Evolutionary conservation across 2,113 vertebrate species (phyloP), one percentile per base, ranked within the genome.

Genomic region (Pachycephala philippinensis): DNA sequence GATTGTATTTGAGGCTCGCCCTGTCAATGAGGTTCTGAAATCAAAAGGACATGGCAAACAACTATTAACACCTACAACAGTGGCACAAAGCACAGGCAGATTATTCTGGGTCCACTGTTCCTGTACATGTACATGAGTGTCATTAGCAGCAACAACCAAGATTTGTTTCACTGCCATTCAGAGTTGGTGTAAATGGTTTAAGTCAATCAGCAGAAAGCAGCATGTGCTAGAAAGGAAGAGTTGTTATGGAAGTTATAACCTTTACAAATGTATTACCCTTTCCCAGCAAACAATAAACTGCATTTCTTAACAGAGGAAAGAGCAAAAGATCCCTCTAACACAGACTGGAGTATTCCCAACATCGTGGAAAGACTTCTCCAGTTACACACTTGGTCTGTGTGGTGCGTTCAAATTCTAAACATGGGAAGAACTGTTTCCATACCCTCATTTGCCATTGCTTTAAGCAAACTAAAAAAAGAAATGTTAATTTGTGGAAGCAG

Each of bases 1-100:
- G 98, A 76, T 98, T 98, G 82, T 53, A 97, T 85, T 92, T 98
- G 84, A 98, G 93, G 78, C 57, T 89, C 50, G 96, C 42, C 69
- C 91, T 97, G 72, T 98, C 96, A 95, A 97, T 23, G 39, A 90
- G 54, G 76, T 92, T 97, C 98, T 98, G 97, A 93, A 98, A 98
- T 92, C 39, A 95, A 83, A 97, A 93, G 82, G 72, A 94, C 49
- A 77, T 15, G 52, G 64, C 49, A 95, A 93, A 91, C 47, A 94
- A 78, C 57, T 37, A 47, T 95, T 87, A 92, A 65, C 23, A 88
- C 13, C 30, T 66, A 23, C 30, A 70, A 40, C 7, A 82, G 33
- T 5, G 56, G 56, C 59, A 94, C 27, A 87, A 74, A 84, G 27
- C n/a, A 63, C 1, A 60, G 15, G 56, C 42, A 64, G n/a, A 26